Base-by-base conservation (phyloP, 2,888 invertebrate species). In the Uloborus plumipes region DNA sequence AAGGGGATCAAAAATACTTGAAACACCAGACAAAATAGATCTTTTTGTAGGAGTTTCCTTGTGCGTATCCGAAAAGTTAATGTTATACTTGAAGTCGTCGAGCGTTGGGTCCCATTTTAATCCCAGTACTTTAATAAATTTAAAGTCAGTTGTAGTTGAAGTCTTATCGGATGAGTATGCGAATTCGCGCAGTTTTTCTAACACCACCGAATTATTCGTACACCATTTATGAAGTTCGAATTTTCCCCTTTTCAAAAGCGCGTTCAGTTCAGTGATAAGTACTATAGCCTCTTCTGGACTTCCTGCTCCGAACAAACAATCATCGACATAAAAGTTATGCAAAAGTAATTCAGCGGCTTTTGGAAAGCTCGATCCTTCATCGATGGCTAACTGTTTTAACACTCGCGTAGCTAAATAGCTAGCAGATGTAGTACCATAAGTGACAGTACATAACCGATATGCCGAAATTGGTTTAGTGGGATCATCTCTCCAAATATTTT, bases 151-250 rank as follows among this genome's bases (percentile, higher is more conserved):
- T 1, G 58, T 15, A 18, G 4, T n/a, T 1, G 18, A 58, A n/a
- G 15, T 9, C 1, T 1, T 2, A 3, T 2, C 4, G 26, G 26
- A 26, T 4, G 4, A 26, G 26, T 4, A 2, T 4, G 2, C 26
- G 2, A 4, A 26, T 3, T 2, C 4, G 26, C 26, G 26, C 4
- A 26, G 26, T 26, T 4, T 26, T 26, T 26, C 26, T 4, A 26
- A 26, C 26, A 26, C 26, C 2, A 26, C 2, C 26, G 26, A 26
- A 26, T 26, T 26, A 4, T 26, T 26, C 2, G 26, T 26, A 18
- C 31, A 39, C 71, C 73, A 73, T 15, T 73, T 73, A 2, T 31
- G 62, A 16, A 73, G 13, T 15, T 49, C 16, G 31, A 73, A 73
- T 31, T 51, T 31, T 47, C 73, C 73, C 16, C 22, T 59, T 2